Evolutionary conservation across 2,797 vertebrate species (phyloP), one percentile per base, ranked within the genome.

Genomic region (Brachyalestes nurse): DNA sequence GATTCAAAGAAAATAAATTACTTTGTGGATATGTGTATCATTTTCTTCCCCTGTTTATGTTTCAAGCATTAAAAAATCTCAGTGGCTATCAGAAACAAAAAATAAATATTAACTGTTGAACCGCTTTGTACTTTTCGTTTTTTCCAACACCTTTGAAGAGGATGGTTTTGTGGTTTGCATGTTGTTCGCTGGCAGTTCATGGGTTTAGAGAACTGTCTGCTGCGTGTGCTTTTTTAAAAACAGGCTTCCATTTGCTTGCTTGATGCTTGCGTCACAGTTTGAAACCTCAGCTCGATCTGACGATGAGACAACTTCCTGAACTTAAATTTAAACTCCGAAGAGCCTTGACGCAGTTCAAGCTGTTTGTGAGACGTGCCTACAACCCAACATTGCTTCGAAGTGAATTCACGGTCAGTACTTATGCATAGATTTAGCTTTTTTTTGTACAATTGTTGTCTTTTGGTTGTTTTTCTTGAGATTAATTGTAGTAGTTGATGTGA

Each of bases 61-160:
- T 94, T 93, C 90, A 92, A 91, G 83, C 91, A 92, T 92, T 87
- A 90, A 91, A 90, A 75, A 83, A 61, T 89, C 79, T 82, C 75
- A 74, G 91, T 92, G 91, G 92, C 91, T 92, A 92, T 92, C 91
- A 92, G 89, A 34, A 34, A 34, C 34, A 34, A 89, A 23, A 90
- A 93, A 90, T 87, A 89, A 94, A 94, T 92, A 91, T 92, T 92
- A 89, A 84, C 89, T 91, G 28, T 73, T 42, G 90, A 92, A 92
- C 60, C 74, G 40, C 76, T 5, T 42, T 51, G 25, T 83, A 61
- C 83, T 47, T 47, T 47, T 73, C 42, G 0, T 60, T 38, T 16
- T 17, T 12, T 77, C 34, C n/a, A 6, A 2, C 57, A 40, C 4
- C 6, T 67, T 17, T 25, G 4, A 38, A 19, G 53, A 61, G 23